phyloP scores from a whole-genome alignment of 2,113 vertebrate species.

The Illadopsis cleaveri region DNA sequence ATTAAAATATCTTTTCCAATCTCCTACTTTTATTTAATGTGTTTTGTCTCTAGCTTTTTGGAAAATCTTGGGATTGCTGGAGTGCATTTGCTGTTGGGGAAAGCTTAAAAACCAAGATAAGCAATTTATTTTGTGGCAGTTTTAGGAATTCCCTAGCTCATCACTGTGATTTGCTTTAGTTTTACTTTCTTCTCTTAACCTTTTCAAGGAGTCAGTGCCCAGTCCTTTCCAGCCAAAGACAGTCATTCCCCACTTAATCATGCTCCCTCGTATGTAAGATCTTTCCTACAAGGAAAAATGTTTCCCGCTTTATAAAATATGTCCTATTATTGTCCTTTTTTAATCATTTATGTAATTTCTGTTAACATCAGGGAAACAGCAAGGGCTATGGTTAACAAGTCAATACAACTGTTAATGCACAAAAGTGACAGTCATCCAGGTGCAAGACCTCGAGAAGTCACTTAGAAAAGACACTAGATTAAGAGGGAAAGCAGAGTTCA shows the following conservation, averaged over 20 bases:
- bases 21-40: neutral
- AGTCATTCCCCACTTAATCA: fast-evolving
- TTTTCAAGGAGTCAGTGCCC: neutral
- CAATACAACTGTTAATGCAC: neutral
- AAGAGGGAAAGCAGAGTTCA: neutral
- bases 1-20: neutral
- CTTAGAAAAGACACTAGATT: neutral
- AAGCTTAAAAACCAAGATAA: neutral
- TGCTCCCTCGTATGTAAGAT: neutral
- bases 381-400: neutral
- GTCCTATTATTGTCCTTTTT: neutral
- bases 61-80: neutral
- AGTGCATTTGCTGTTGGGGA: neutral
- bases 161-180: neutral
- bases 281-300: neutral
- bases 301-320: neutral
- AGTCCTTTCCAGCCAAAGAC: neutral
- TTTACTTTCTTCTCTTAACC: neutral
- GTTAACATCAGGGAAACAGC: neutral
- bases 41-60: neutral
- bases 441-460: neutral
- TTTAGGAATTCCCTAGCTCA: neutral
- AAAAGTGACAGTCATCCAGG: neutral
- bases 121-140: neutral
- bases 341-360: neutral